Base-by-base conservation (phyloP, 2,797 vertebrate species). In the Hyperoplus immaculatus region DNA sequence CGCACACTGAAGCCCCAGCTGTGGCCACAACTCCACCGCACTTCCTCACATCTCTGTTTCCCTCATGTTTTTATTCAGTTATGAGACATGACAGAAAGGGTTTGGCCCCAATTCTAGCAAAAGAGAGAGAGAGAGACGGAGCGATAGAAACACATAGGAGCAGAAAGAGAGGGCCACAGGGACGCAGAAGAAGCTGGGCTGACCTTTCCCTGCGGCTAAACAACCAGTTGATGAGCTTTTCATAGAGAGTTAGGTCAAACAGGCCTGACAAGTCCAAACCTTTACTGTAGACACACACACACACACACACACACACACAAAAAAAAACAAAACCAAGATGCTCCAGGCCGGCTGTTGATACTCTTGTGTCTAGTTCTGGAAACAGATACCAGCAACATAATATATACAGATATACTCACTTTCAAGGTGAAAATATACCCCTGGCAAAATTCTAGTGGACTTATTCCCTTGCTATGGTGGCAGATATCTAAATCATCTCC, bases 121-220 rank as follows among this genome's bases (percentile, higher is more conserved):
- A 74, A 77, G 67, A 54, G 14, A 62, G 50, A 67, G 49, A 55
- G 49, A 63, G 60, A 39, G 47, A 14, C 39, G 68, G 36, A 79
- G 39, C 29, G 6, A 49, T 56, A 29, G 29, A 73, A 45, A 72
- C 43, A 66, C 56, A 81, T 5, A 61, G 57, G 55, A 55, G 60
- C 7, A 29, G 7, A 76, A 51, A 69, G 39, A 74, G 36, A 62
- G 65, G 68, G 72, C 68, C 80, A 76, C 43, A 6, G 77, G 58
- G 77, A 81, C 60, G 74, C 45, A 50, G 16, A 66, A 60, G 88
- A 84, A 75, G 78, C 72, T 39, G 41, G 36, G 29, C 51, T 90
- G 92, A 94, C 92, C 93, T 94, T 93, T 91, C 77, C 91, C 84
- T 89, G 67, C 15, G 49, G 89, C 89, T 75, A 77, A 76, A 85